Base-by-base conservation (phyloP, 2,888 invertebrate species). In the Gandaritis pyraliata region DNA sequence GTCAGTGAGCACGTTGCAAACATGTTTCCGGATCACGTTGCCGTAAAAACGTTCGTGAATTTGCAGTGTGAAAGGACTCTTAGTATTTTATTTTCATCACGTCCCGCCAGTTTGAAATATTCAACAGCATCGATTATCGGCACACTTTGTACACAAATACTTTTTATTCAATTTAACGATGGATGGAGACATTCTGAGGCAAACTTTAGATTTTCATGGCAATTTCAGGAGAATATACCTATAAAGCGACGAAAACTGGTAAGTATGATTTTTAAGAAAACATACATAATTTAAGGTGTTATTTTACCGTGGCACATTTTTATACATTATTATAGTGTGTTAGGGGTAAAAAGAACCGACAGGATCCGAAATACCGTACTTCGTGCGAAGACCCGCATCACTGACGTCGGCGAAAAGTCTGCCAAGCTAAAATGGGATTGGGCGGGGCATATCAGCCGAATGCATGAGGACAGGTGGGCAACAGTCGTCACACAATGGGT, bases 41-140 rank as follows among this genome's bases (percentile, higher is more conserved):
- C 43, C 16, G 16, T 11, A 43, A 43, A 43, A 43, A 43, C 43
- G 43, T 16, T 43, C 43, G 43, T 16, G 29, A 29, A 29, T 29
- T 13, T 29, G 29, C 47, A 47, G 47, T 47, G 29, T 43, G 43
- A 43, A 16, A 11, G 16, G 11, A 15, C 48, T 38, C 39, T 58
- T 56, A 64, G 66, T 75, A 77, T 80, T 79, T 81, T 82, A 86
- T 87, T 87, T 86, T 75, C 77, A 81, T 88, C 87, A 87, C 86
- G 86, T 83, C 73, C 75, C 80, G 72, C 74, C 75, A 80, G 81
- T 82, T 85, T 87, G 84, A 86, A 88, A 89, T 89, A 89, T 90
- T 88, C 87, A 88, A 85, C 82, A 78, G 82, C 81, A 83, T 87
- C 88, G 88, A 88, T 89, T 89, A 90, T 87, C 86, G 80, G 78